These are phyloP conservation scores for Listronotus bonariensis DNA, from an alignment of 1,140 invertebrate species.

Conservation along the genomic window DNA sequence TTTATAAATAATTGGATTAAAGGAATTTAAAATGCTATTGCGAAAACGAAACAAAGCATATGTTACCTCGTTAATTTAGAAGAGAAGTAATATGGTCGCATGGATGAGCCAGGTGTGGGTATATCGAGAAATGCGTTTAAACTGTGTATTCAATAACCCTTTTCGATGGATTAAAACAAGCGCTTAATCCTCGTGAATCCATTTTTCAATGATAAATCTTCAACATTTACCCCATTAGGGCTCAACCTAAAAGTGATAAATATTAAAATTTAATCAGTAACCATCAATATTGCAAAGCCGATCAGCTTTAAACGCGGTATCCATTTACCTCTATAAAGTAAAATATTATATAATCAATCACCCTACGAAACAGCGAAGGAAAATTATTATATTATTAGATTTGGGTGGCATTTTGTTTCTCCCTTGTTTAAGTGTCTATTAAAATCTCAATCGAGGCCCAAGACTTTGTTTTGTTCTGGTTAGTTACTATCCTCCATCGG, in stretches of 20 bases:
- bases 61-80: slow-evolving; percentile 12
- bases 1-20: too few relatives aligned
- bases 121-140: slow-evolving; percentile 27
- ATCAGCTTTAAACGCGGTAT: slow-evolving; percentile 27
- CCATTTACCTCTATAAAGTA: slow-evolving; percentile 5
- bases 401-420: too few relatives aligned
- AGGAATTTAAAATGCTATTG: too few relatives aligned
- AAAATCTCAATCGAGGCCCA: too few relatives aligned
- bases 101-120: slow-evolving; percentile 20
- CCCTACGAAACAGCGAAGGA: too few relatives aligned
- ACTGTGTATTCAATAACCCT: slow-evolving; percentile 28
- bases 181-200: slow-evolving; percentile 19
- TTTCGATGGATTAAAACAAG: slow-evolving; percentile 23
- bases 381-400: too few relatives aligned
- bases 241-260: slow-evolving; percentile 31
- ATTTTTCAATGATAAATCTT: slow-evolving; percentile 35
- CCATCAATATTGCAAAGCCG: slow-evolving; percentile 29
- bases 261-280: slow-evolving; percentile 33
- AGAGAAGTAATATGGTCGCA: slow-evolving; percentile 13
- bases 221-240: slow-evolving; percentile 25
- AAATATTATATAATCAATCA: too few relatives aligned
- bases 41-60: not conserved
- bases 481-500: too few relatives aligned
- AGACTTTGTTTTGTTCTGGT: too few relatives aligned
- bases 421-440: too few relatives aligned